These are phyloP conservation scores for Pteria penguin DNA, from an alignment of 2,888 invertebrate species.

Conservation along the genomic window DNA sequence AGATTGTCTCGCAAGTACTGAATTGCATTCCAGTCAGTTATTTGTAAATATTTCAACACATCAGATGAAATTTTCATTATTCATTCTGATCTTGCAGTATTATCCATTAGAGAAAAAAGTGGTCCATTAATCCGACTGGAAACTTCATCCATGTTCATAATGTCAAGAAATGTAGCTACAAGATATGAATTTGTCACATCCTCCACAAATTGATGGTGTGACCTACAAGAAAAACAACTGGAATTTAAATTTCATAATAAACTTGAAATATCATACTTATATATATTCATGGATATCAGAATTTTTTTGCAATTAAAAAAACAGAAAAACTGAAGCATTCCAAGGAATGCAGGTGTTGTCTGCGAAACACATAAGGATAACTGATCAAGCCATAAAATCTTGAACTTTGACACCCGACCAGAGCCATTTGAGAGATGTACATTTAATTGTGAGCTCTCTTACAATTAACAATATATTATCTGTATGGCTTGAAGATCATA, in stretches of 20 bases:
- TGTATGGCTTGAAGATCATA: too few relatives aligned
- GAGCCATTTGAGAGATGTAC: too few relatives aligned
- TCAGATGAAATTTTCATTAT: background rate
- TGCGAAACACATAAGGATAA: too few relatives aligned
- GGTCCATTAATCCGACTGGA: background rate
- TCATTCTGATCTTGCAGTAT: background rate
- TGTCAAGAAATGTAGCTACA: conserved; percentile 19
- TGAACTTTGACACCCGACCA: too few relatives aligned
- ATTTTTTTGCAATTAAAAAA: too few relatives aligned
- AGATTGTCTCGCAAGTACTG: background rate
- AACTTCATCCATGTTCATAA: conserved; percentile 24
- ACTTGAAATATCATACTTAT: background rate
- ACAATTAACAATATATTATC: too few relatives aligned
- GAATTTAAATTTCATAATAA: background rate
- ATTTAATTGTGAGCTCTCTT: too few relatives aligned
- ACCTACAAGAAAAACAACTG: background rate
- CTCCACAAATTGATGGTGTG: conserved; percentile 36
- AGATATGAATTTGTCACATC: conserved; percentile 32
- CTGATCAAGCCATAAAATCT: too few relatives aligned
- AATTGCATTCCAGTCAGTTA: background rate
- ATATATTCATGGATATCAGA: too few relatives aligned
- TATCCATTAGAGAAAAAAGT: background rate
- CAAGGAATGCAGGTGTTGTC: too few relatives aligned
- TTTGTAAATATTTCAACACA: background rate
- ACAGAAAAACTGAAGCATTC: too few relatives aligned